Percentiles rank a stretch among this genome's conserved stretches.
These are phyloP conservation scores for Vimba vimba DNA, from an alignment of 2,113 vertebrate species.

Conservation along the genomic window DNA sequence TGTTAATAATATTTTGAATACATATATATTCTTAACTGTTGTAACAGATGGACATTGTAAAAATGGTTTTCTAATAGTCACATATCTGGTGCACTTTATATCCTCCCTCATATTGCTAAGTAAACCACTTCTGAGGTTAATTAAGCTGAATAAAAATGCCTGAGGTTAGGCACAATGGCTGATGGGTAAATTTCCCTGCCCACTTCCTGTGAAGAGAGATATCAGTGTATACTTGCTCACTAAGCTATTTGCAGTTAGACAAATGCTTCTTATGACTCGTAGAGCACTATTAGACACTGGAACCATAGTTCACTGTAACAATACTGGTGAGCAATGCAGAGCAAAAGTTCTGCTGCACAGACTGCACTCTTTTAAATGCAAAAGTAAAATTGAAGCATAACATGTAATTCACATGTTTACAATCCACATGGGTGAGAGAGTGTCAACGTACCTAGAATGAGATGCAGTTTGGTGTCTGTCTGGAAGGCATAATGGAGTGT, in stretches of 20 bases:
- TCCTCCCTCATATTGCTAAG: neutral
- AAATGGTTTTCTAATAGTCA: neutral
- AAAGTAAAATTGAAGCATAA: neutral
- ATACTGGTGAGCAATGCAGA: neutral
- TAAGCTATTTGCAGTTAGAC: neutral
- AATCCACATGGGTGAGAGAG: neutral
- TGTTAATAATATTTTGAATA: neutral
- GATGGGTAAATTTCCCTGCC: neutral
- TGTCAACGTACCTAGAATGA: slow-evolving; percentile 85
- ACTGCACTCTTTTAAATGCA: neutral
- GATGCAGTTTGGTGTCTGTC: slow-evolving; percentile 97
- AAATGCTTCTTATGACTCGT: neutral
- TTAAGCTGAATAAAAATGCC: neutral
- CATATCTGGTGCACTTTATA: neutral
- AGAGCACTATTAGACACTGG: neutral
- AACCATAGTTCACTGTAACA: neutral
- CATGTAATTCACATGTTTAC: neutral
- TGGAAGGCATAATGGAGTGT: slow-evolving; percentile 98
- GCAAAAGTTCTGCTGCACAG: neutral
- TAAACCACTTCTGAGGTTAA: slow-evolving; percentile 8
- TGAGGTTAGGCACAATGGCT: neutral
- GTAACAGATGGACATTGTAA: neutral
- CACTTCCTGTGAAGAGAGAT: neutral
- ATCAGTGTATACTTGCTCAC: neutral
- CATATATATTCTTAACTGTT: neutral